phyloP scores from a whole-genome alignment of 2,113 vertebrate species.

The Hoplias malabaricus region DNA sequence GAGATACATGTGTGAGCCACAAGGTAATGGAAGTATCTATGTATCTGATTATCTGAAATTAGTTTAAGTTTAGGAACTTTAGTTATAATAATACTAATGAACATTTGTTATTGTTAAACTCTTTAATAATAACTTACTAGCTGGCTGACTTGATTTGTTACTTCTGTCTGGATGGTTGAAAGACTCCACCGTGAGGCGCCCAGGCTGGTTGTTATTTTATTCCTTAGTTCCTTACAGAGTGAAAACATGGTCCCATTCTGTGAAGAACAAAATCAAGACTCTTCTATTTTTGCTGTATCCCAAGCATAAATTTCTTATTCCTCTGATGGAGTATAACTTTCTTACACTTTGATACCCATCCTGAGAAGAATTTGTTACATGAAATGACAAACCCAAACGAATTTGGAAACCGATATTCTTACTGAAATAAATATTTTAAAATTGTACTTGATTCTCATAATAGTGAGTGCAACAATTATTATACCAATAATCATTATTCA shows the following conservation, averaged over 20 bases:
- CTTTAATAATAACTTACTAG: too few species aligned
- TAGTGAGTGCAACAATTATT: not conserved
- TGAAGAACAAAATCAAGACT: not conserved
- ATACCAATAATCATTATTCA: not conserved
- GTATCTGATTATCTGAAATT: too few species aligned
- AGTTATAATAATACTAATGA: too few species aligned
- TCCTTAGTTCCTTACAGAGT: not conserved
- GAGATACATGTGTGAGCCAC: too few species aligned
- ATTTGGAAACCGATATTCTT: not conserved
- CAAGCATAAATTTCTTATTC: not conserved
- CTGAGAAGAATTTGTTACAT: too few species aligned
- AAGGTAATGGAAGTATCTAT: too few species aligned
- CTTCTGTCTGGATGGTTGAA: not conserved
- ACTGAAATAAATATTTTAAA: not conserved
- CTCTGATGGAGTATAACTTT: too few species aligned
- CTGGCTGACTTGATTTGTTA: not conserved
- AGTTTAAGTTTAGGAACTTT: too few species aligned
- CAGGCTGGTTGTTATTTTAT: not conserved
- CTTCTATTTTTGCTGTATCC: not conserved
- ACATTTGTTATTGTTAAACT: too few species aligned
- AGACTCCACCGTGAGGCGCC: not conserved
- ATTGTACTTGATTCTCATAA: not conserved
- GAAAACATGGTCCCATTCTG: not conserved
- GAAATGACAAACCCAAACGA: too few species aligned
- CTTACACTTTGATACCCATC: too few species aligned